A percentile compares a stretch with the other conserved stretches of the same genome.
Conservation (phyloP, 35 echinoderm and acorn worm genomes). For the Lytechinus pictus region DNA sequence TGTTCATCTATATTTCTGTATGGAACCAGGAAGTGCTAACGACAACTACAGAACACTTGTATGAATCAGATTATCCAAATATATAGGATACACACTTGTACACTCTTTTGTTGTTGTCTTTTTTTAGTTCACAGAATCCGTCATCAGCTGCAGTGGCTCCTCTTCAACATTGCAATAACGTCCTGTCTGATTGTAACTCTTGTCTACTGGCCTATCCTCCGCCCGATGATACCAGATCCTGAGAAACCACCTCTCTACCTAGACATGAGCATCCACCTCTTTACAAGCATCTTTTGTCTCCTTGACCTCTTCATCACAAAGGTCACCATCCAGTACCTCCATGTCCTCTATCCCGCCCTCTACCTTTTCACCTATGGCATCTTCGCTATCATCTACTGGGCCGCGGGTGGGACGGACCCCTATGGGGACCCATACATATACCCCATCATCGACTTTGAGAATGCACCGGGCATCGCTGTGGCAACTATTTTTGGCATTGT, state of each 20-base stretch:
- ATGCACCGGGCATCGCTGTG: constrained; percentile 34
- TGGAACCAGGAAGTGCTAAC: too few species aligned
- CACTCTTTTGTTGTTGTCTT: background rate
- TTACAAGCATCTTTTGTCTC: constrained; percentile 42
- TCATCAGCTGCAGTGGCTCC: constrained; percentile 61
- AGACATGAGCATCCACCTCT: constrained; percentile 58
- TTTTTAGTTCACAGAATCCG: constrained; percentile 12
- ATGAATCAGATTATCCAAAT: too few species aligned
- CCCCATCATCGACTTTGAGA: constrained; percentile 53
- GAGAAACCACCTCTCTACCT: constrained; percentile 32
- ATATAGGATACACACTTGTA: too few species aligned
- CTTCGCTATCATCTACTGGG: constrained; percentile 70
- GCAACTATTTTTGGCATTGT: constrained; percentile 30
- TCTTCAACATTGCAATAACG: constrained; percentile 53
- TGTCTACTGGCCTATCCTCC: constrained; percentile 61
- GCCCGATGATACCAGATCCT: background rate
- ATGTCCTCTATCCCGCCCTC: constrained; percentile 59
- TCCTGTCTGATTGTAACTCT: constrained; percentile 51
- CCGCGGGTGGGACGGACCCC: constrained; percentile 42
- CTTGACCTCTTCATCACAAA: constrained; percentile 59
- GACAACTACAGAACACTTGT: too few species aligned
- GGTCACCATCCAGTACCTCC: constrained; percentile 28
- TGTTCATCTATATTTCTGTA: too few species aligned
- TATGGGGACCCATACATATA: constrained; percentile 50
- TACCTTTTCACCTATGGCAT: constrained; percentile 30